These are phyloP conservation scores for Stegastes partitus DNA, from an alignment of 2,113 vertebrate genomes.

Conservation along the genomic window DNA sequence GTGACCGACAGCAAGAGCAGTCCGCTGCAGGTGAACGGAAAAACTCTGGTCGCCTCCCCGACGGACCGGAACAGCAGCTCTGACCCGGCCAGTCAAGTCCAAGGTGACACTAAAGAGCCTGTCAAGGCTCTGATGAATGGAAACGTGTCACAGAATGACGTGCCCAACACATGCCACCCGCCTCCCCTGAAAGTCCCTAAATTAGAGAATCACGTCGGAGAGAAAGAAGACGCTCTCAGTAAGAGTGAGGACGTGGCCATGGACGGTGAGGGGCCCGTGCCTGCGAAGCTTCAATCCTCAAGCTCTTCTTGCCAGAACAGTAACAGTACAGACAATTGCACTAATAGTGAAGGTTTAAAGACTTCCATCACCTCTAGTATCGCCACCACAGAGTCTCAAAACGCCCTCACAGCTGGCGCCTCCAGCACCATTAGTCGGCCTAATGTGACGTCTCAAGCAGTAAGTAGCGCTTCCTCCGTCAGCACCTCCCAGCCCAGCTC, in stretches of 20 bases:
- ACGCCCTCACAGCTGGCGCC: conserved; percentile 73
- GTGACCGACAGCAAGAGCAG: conserved; percentile 56
- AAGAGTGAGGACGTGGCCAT: conserved; percentile 74
- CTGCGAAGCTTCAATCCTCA: conserved; percentile 75
- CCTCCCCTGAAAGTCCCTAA: conserved; percentile 81
- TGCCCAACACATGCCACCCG: conserved; percentile 50
- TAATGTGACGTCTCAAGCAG: conserved; percentile 81
- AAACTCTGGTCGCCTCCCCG: conserved; percentile 59
- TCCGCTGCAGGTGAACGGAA: conserved; percentile 92
- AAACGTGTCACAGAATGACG: conserved; percentile 83
- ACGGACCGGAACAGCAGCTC: conserved; percentile 68
- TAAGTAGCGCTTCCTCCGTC: conserved; percentile 84
- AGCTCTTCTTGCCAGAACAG: conserved; percentile 85
- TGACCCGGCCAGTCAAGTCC: conserved; percentile 78
- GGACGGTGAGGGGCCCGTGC: conserved; percentile 77
- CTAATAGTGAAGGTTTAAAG: conserved; percentile 75
- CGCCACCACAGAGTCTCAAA: conserved; percentile 82
- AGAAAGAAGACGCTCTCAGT: conserved; percentile 44
- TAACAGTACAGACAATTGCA: conserved; percentile 83
- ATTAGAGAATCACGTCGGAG: conserved; percentile 73
- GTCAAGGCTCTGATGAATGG: conserved; percentile 93
- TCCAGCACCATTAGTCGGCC: conserved; percentile 73
- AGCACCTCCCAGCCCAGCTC: conserved; percentile 83
- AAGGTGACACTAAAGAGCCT: conserved; percentile 83
- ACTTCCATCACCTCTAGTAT: conserved; percentile 81